Evolutionary conservation across 2,113 vertebrate genomes (phyloP), one percentile per base, ranked within the genome.

Genomic region (Gambusia holbrooki): DNA sequence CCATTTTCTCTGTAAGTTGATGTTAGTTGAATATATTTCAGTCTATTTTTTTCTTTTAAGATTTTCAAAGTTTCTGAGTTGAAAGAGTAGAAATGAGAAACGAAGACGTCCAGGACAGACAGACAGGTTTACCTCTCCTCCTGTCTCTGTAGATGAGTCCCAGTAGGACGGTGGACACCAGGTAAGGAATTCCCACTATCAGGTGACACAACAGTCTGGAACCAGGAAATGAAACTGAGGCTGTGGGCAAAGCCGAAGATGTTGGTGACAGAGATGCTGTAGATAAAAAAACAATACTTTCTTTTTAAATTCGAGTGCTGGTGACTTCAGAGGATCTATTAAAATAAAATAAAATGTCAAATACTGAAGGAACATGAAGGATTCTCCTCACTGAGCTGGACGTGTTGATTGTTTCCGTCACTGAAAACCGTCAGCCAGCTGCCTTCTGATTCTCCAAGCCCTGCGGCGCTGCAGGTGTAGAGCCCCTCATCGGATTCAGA

Each of bases 371-470:
- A n/a, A 58, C n/a, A 58, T n/a, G 25, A 9, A 17, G 42, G 25
- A 25, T 69, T 35, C 12, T n/a, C 25, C 0, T 71, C 22, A 28
- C 35, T 62, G 11, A 32, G 19, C 0, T 40, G 45, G 4, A 66
- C 4, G 32, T 63, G 25, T 11, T 12, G 19, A 35, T 2, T 0
- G 28, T 63, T 64, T 42, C 17, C 15, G 60, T 85, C 68, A 83
- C 88, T 80, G 14, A 68, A 5, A 4, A 92, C 88, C 5, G 64
- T 15, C 76, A 92, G 4, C 90, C 87, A 82, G 85, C 83, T 91
- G 32, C 69, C 11, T 0, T 13, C 0, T 0, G 91, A 91, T 2
- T 80, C 74, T 42, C 14, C 79, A 1, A 54, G 58, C 30, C 71
- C 76, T 0, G 83, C 19, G 71, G 79, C n/a, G 75, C 60, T 80